Evolutionary conservation across 2,888 invertebrate species (phyloP).

Genomic region (Odontothrips loti): DNA sequence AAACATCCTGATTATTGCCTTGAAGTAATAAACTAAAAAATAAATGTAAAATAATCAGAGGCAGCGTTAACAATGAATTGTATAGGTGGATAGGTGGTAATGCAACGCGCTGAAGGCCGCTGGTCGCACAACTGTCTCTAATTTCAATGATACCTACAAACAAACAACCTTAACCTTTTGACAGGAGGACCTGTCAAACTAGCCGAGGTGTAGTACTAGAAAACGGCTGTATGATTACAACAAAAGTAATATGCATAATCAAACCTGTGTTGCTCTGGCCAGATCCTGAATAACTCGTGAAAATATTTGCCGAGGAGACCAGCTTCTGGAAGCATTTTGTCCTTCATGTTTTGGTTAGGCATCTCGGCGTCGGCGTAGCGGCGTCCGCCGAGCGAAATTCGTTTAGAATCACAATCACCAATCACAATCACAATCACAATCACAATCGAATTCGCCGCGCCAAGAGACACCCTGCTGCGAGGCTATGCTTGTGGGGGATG

Average conservation of each 20-base stretch:
- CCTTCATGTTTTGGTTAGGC: not conserved
- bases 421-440: no score
- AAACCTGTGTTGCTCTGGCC: constrained; percentile 49
- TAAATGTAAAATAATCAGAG: not conserved
- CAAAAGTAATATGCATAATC: constrained; percentile 43
- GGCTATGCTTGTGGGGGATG: no score
- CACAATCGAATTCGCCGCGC: no score
- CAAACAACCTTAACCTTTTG: constrained; percentile 31
- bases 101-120: not conserved
- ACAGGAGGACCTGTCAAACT: constrained; percentile 28
- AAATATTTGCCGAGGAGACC: constrained; percentile 49
- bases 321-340: constrained; percentile 47
- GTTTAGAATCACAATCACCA: no score
- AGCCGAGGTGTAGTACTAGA: constrained; percentile 23
- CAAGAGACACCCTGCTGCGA: no score
- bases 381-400: no score
- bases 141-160: constrained; percentile 31
- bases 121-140: not conserved
- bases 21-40: not conserved
- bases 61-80: no score
- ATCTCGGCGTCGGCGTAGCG: not conserved
- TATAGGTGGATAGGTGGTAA: not conserved
- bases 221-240: constrained; percentile 37
- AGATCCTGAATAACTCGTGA: constrained; percentile 49
- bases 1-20: not conserved